Percentiles rank a stretch among this genome's conserved stretches.
These are phyloP conservation scores for Rhamphomyia laevipes DNA, from an alignment of 2,888 invertebrate species.

Conservation along the genomic window DNA sequence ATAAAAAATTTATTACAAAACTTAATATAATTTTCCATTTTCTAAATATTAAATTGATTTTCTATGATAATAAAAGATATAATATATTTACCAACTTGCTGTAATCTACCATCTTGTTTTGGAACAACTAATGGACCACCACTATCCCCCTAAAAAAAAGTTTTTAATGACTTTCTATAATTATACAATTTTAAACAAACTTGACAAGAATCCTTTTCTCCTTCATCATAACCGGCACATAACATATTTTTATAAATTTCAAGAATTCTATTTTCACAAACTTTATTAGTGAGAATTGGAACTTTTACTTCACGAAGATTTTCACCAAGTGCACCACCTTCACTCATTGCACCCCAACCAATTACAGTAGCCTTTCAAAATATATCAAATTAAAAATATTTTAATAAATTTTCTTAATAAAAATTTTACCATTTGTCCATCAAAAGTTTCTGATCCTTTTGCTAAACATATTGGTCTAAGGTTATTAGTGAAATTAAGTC, in stretches of 20 bases:
- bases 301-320: slow-evolving; percentile 14
- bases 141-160: slow-evolving; percentile 6
- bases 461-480: slow-evolving; percentile 53
- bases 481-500: slow-evolving; percentile 41
- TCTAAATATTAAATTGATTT: no score
- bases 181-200: slow-evolving; percentile 2
- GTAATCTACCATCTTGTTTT: neutral
- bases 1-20: no score
- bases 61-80: no score
- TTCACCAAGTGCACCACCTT: slow-evolving; percentile 8
- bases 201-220: slow-evolving; percentile 9
- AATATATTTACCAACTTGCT: neutral
- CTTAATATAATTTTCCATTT: no score
- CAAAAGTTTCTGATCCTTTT: slow-evolving; percentile 10
- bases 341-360: slow-evolving; percentile 15
- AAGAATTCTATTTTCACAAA: slow-evolving; percentile 7
- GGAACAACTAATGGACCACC: slow-evolving; percentile 8
- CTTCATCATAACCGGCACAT: slow-evolving; percentile 8
- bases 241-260: slow-evolving; percentile 7
- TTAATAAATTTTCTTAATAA: neutral
- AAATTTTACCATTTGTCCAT: slow-evolving; percentile 9
- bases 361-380: slow-evolving; percentile 11
- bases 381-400: neutral
- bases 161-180: neutral
- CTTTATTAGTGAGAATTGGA: slow-evolving; percentile 14